Evolutionary conservation across 1,140 invertebrate genomes (phyloP), one percentile per base, ranked within the genome.

Genomic region (Orius insidiosus): DNA sequence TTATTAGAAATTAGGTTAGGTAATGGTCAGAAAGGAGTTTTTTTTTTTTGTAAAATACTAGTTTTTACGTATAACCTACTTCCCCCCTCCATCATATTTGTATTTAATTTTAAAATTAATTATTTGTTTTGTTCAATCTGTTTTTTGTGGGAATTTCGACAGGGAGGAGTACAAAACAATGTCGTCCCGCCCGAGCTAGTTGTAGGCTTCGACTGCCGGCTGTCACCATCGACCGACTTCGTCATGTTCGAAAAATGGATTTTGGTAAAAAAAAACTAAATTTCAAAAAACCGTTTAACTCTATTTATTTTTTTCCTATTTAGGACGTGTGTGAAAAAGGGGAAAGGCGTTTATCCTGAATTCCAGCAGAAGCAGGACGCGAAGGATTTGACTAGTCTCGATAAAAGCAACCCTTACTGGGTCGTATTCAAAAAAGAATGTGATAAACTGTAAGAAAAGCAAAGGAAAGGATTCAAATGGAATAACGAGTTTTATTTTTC

Each of bases 121-220:
- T 14, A 37, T 5, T 41, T 5, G 13, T 49, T 15, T 30, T 33
- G 31, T 32, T 10, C 33, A 33, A 33, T 33, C n/a, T 34, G 16
- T 5, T 42, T 42, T 31, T 11, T 33, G 18, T 19, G 43, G 30
- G 18, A 37, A 42, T 51, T 59, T 64, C 49, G n/a, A n/a, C 42
- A 80, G 73, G 90, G 90, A 46, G 92, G 92, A 10, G 74, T 93
- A 1, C 89, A 95, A 62, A 66, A 72, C n/a, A 97, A 97, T 64
- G 87, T 96, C 2, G 71, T 96, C 41, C 93, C 93, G 1, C 74
- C 79, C 36, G 70, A 81, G 55, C 59, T 95, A 15, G 68, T 63
- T 0, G 79, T 76, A 1, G 68, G 68, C 13, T 88, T 94, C 59
- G 90, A 96, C 61, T 66, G 88, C 24, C 72, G 92, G 1, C 59